Conservation (phyloP, 2,888 invertebrate species). For the Frankliniella fusca region DNA sequence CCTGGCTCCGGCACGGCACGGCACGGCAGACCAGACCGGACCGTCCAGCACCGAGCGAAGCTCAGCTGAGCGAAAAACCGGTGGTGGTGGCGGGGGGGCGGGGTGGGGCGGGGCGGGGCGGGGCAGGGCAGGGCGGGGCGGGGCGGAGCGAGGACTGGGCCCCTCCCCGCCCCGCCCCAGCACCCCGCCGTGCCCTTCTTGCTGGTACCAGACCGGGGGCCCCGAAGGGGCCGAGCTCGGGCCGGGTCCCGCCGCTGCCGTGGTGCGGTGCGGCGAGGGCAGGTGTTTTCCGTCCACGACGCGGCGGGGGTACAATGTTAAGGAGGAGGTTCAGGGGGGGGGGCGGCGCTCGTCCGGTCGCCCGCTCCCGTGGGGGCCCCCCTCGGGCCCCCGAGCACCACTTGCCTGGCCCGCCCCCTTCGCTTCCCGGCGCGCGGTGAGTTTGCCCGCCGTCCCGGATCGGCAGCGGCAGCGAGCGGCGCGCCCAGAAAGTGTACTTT, state of each 20-base stretch:
- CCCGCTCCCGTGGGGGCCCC: background rate
- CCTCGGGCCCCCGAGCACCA: background rate
- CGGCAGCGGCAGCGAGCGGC: no score
- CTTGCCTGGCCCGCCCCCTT: background rate
- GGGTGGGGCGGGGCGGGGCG: background rate
- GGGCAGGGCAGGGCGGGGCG: background rate
- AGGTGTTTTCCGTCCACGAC: background rate
- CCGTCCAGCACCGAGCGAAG: background rate
- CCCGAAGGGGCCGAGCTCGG: no score
- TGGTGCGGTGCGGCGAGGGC: background rate
- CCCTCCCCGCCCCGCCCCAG: background rate
- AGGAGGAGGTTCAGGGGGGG: background rate
- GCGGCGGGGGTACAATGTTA: background rate
- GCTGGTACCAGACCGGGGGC: background rate
- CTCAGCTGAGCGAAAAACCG: constrained; percentile 25
- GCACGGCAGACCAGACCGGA: no score
- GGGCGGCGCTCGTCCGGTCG: background rate
- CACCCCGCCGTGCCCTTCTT: background rate
- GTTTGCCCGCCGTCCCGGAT: no score
- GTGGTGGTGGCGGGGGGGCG: background rate
- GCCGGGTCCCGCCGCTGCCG: background rate
- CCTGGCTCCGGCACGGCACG: background rate
- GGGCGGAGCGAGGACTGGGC: background rate
- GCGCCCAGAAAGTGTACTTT: constrained; percentile 17
- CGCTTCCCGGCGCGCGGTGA: background rate